Base-by-base conservation (phyloP, 2,888 invertebrate species). In the Microdon myrmicae region DNA sequence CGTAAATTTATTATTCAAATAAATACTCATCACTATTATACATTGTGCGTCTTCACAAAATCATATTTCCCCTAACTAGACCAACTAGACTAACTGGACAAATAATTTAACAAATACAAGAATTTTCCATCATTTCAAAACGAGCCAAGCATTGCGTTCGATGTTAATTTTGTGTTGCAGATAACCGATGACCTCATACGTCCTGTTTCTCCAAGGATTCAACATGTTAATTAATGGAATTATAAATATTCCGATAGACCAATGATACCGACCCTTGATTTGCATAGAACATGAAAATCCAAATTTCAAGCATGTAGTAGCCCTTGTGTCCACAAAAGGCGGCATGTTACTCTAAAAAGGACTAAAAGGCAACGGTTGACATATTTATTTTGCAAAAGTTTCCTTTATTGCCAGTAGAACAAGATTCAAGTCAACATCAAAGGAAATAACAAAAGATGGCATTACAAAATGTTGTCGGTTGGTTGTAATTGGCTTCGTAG, bases 201-300 rank as follows among this genome's bases (percentile, higher is more conserved):
- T 29, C n/a, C n/a, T n/a, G n/a, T n/a, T 29, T 35, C 23, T 39
- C 19, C 29, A 13, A 20, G 32, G 41, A 29, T 17, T 61, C 23
- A 51, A 28, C 29, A 64, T 64, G 51, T 53, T 53, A 64, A 64
- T 58, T 64, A 64, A 64, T 53, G 51, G 64, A 58, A 64, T 64
- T 58, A 45, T 48, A 61, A 51, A 43, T 64, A 64, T 35, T 53
- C 32, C 37, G 37, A 51, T 43, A 51, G 19, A 34, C 28, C 26
- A 9, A 51, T 23, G 35, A 51, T 29, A 64, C n/a, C 47, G 41
- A 53, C 45, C 45, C 26, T 64, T 45, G 58, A 64, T 64, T 64
- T 64, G 64, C 64, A 64, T 64, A 64, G 32, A 58, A 64, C 64
- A 64, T 53, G 64, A 26, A 39, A 51, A 64, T 31, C 41, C 35